Evolutionary conservation across 1,140 invertebrate genomes (phyloP).

Genomic region (Drosophila neocordata): DNA sequence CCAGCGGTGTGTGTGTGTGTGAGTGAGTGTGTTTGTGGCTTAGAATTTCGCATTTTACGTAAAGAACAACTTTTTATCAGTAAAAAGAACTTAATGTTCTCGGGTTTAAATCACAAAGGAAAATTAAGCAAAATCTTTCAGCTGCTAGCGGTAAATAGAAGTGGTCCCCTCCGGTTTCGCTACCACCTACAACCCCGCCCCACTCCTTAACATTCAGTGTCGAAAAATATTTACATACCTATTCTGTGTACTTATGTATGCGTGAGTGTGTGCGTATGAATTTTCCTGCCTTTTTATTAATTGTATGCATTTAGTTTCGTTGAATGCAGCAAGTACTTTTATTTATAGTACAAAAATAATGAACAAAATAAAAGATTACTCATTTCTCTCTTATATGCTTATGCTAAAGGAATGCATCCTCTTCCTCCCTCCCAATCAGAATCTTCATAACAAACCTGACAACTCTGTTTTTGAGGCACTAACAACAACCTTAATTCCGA

Average conservation of each 20-base stretch:
- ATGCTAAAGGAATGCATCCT: constrained; percentile 27
- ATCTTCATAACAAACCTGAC: constrained; percentile 44
- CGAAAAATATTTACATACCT: constrained; percentile 28
- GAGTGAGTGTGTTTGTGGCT: constrained; percentile 51
- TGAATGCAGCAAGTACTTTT: constrained; percentile 59
- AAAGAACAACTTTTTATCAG: constrained; percentile 67
- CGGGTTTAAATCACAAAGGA: constrained; percentile 73
- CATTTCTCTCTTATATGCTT: constrained; percentile 20
- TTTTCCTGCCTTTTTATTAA: constrained; percentile 50
- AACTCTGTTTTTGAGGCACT: constrained; percentile 49
- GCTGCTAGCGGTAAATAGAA: constrained; percentile 76
- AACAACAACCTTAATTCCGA: constrained; percentile 48
- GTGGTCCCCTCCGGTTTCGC: constrained; percentile 9
- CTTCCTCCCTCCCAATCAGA: constrained; percentile 20
- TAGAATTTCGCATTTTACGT: constrained; percentile 76
- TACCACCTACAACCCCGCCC: constrained; percentile 37
- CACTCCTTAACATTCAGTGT: constrained; percentile 58
- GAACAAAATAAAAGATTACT: constrained; percentile 54
- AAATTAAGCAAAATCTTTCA: constrained; percentile 81
- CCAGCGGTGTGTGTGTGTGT: constrained; percentile 44
- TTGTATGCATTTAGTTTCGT: constrained; percentile 51
- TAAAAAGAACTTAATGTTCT: constrained; percentile 72
- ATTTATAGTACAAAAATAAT: constrained; percentile 74
- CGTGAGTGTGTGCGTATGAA: constrained; percentile 26
- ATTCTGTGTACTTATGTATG: background rate